Percentiles rank a stretch among this genome's conserved stretches.
These are phyloP conservation scores for Andrena chrysosceles DNA, from an alignment of 2,888 invertebrate species.

Conservation along the genomic window DNA sequence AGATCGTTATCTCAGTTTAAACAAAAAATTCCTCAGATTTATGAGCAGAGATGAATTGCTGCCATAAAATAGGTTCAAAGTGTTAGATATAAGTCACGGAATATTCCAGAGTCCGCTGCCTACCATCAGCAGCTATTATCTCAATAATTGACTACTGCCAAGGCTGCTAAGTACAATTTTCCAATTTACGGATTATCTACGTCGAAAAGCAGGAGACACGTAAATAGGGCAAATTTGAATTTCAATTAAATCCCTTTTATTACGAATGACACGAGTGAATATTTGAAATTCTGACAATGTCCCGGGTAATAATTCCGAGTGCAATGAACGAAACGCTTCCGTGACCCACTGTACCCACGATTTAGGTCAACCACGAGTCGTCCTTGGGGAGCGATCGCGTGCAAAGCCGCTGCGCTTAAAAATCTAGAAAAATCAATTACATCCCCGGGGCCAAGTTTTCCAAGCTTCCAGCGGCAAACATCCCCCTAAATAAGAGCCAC, in stretches of 20 bases:
- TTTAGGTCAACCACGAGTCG: slow-evolving; percentile 50
- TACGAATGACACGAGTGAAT: too few species aligned
- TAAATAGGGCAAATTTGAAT: too few species aligned
- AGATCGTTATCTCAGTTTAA: background rate
- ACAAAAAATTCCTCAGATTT: background rate
- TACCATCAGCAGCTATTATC: too few species aligned
- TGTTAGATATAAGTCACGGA: too few species aligned
- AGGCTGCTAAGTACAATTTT: background rate
- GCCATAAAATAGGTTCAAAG: background rate
- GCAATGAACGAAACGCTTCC: background rate
- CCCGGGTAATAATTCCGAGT: background rate
- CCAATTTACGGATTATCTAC: too few species aligned
- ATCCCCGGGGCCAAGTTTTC: background rate
- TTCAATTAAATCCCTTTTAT: too few species aligned
- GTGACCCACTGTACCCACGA: slow-evolving; percentile 6
- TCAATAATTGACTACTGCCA: too few species aligned
- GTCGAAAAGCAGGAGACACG: too few species aligned
- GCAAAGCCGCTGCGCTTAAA: background rate
- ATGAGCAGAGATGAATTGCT: background rate
- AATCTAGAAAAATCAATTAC: background rate
- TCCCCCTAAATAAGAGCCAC: slow-evolving; percentile 16
- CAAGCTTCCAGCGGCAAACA: background rate
- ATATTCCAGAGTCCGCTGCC: too few species aligned
- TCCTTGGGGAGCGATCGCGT: background rate
- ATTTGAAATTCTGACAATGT: background rate